These are phyloP conservation scores for Liparis tanakae DNA, from an alignment of 2,797 vertebrate species.

Conservation along the genomic window DNA sequence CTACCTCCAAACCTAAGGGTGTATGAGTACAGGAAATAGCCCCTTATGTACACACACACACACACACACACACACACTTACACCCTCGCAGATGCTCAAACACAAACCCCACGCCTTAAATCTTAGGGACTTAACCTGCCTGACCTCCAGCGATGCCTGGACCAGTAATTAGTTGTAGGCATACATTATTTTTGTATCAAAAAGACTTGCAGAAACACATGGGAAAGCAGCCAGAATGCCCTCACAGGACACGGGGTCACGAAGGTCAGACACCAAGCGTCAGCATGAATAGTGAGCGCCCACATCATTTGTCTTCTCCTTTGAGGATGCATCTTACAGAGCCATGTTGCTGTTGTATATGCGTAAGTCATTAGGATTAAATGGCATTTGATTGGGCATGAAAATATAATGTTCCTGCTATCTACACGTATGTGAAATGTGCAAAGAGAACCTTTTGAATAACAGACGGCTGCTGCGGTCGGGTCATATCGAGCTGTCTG, in stretches of 20 bases:
- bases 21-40: constrained; percentile 60
- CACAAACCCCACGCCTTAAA: constrained; percentile 4
- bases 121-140: constrained; percentile 16
- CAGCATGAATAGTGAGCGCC: neutral
- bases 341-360: neutral
- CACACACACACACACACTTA: neutral
- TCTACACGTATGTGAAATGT: neutral
- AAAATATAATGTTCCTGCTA: neutral
- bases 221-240: constrained; percentile 17
- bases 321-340: neutral
- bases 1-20: constrained; percentile 44
- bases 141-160: constrained; percentile 29
- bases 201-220: constrained; percentile 14
- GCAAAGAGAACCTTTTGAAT: neutral
- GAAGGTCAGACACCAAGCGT: constrained; percentile 13
- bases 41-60: constrained; percentile 2
- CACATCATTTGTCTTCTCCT: neutral
- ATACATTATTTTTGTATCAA: constrained; percentile 37
- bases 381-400: neutral
- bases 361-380: neutral
- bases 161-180: constrained; percentile 15
- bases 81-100: neutral
- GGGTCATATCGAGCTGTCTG: neutral
- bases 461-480: neutral
- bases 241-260: neutral